These are phyloP conservation scores for Pogonocichla stellata DNA, from an alignment of 2,113 vertebrate species.

Conservation along the genomic window DNA sequence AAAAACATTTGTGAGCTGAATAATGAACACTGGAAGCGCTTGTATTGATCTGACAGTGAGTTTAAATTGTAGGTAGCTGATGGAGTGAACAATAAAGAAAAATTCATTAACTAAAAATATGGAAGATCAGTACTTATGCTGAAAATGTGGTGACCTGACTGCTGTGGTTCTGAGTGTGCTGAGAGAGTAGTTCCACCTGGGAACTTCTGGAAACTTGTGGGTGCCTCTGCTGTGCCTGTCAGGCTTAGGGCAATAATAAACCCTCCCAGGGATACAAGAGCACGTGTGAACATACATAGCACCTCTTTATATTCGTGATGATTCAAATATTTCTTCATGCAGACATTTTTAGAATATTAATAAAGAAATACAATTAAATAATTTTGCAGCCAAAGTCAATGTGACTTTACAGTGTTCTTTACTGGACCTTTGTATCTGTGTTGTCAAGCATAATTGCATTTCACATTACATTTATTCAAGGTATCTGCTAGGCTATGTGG, in stretches of 20 bases:
- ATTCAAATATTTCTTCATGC: neutral
- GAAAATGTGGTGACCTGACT: neutral
- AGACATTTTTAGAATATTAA: neutral
- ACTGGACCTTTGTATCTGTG: neutral
- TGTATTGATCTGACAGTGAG: neutral
- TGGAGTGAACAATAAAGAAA: neutral
- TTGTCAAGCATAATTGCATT: neutral
- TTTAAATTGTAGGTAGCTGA: neutral
- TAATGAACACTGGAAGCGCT: neutral
- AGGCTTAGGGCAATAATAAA: neutral
- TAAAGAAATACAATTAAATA: neutral
- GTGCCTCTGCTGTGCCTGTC: neutral
- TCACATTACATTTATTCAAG: neutral
- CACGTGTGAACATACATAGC: fast-evolving
- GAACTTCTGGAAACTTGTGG: neutral
- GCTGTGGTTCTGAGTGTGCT: neutral
- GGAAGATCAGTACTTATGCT: neutral
- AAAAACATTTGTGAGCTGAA: neutral
- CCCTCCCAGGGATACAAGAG: neutral
- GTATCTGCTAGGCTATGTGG: neutral
- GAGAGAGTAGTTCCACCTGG: neutral
- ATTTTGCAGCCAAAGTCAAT: neutral
- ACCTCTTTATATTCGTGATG: neutral
- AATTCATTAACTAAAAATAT: neutral
- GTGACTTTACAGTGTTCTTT: neutral